Base-by-base conservation (phyloP, 2,888 invertebrate species). In the Watsonalla cultraria region DNA sequence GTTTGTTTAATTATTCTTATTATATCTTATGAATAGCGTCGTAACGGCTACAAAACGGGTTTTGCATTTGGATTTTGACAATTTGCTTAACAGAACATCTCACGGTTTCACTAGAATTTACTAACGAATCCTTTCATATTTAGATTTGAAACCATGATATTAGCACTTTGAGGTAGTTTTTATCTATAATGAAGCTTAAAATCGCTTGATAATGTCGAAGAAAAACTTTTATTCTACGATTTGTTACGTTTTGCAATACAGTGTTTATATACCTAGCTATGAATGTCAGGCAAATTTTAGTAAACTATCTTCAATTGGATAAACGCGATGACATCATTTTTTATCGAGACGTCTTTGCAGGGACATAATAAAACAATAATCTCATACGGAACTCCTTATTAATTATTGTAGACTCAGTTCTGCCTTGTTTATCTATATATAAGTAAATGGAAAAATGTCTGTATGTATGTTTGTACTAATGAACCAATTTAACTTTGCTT, bases 251-350 rank as follows among this genome's bases (percentile, higher is more conserved):
- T 37, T 7, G 7, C 37, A 37, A 37, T 35, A 47, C 60, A 62
- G 62, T 59, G 58, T 45, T 65, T 57, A 42, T 50, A 46, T 50
- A 54, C 45, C 46, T 54, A 55, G 54, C 55, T 54, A 54, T 52
- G 53, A 49, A 39, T 45, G 50, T 48, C 54, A 58, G 53, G 62
- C 54, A 55, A 56, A 71, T 60, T 57, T 62, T 68, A 61, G 59
- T 24, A 58, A 65, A 60, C 61, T 52, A 67, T 59, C 53, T 53
- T 65, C 72, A 74, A 75, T 76, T 75, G 72, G 61, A 62, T 60
- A 55, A 61, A 52, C 37, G 47, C 56, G 79, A 78, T 79, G 79
- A 77, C 79, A 79, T 79, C 79, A 79, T 71, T 63, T 71, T 63
- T 11, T 42, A 42, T 42, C 11, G 42, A 42, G 9, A 42, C 5